These are phyloP conservation scores for Sebastes iracundus DNA, from an alignment of 2,797 vertebrate species.

Conservation along the genomic window DNA sequence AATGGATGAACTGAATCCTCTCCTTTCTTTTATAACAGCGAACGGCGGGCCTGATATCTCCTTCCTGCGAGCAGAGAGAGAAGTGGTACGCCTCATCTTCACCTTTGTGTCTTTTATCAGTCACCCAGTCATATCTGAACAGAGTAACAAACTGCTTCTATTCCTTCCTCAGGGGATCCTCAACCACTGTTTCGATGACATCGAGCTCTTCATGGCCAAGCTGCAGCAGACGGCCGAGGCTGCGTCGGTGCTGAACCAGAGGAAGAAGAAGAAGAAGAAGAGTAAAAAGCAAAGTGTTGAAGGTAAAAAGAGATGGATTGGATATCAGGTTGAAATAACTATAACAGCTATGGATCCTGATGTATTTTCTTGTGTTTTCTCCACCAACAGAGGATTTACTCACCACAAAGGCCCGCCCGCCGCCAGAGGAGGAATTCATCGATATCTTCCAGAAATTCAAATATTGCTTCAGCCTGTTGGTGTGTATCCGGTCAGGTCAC, in stretches of 20 bases:
- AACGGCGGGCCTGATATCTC: slow-evolving; percentile 73
- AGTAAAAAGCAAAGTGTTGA: slow-evolving; percentile 82
- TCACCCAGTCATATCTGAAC: background rate
- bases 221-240: slow-evolving; percentile 90
- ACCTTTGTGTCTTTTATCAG: background rate
- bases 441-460: slow-evolving; percentile 91
- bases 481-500: slow-evolving; percentile 66
- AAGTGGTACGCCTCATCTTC: slow-evolving; percentile 76
- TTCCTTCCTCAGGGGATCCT: slow-evolving; percentile 84
- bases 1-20: slow-evolving; percentile 47
- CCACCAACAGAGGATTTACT: slow-evolving; percentile 82
- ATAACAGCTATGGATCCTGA: background rate
- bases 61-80: slow-evolving; percentile 80
- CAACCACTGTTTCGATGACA: slow-evolving; percentile 92
- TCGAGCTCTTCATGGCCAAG: slow-evolving; percentile 87
- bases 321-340: background rate
- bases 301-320: slow-evolving; percentile 46
- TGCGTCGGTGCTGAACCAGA: slow-evolving; percentile 82
- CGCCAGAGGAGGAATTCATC: slow-evolving; percentile 84
- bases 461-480: slow-evolving; percentile 91
- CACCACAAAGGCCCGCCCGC: slow-evolving; percentile 81
- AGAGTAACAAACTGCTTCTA: background rate
- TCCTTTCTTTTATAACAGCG: slow-evolving; percentile 48
- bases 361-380: background rate
- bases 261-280: slow-evolving; percentile 86